These are phyloP conservation scores for Scalopus aquaticus DNA, from an alignment of 2,113 vertebrate species.

Conservation along the genomic window DNA sequence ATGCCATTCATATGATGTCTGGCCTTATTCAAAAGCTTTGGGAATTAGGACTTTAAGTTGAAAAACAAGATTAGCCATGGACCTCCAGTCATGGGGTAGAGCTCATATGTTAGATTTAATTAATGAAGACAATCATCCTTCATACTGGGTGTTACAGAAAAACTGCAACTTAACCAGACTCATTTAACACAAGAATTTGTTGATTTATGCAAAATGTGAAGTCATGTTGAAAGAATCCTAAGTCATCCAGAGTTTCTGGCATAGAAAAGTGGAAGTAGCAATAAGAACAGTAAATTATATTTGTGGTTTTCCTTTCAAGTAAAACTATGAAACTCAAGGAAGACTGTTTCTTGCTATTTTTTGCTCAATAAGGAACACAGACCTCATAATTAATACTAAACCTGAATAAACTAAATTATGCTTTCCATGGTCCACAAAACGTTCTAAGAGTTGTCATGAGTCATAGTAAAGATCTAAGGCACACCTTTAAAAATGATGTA, in stretches of 20 bases:
- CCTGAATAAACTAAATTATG: background rate
- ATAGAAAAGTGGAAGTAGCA: background rate
- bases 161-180: background rate
- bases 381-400: background rate
- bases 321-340: background rate
- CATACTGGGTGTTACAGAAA: background rate
- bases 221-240: background rate
- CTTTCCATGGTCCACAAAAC: background rate
- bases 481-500: conserved; percentile 69
- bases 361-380: background rate
- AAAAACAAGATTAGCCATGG: background rate
- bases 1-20: background rate
- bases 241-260: background rate
- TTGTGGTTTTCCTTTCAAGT: background rate
- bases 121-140: background rate
- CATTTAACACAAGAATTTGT: background rate
- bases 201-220: background rate
- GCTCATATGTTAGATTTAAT: background rate
- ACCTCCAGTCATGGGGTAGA: background rate
- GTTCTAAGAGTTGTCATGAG: background rate
- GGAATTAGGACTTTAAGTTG: background rate
- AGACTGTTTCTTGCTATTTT: background rate
- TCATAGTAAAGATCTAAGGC: conserved; percentile 18
- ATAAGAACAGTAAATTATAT: background rate
- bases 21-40: background rate